Base-by-base conservation (phyloP, 2,888 invertebrate genomes). In the Endotricha flammealis region DNA sequence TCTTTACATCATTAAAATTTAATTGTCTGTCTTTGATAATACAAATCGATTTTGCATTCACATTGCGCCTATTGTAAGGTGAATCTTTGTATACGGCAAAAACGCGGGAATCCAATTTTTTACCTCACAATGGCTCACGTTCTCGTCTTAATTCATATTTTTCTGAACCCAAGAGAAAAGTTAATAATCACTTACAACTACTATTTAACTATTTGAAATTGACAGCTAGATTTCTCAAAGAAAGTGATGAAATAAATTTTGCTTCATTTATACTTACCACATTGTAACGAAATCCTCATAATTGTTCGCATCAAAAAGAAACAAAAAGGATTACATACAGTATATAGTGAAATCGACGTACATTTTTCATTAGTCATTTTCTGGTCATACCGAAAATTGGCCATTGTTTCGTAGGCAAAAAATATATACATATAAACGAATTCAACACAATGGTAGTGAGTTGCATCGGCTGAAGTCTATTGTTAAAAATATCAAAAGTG, bases 151-250 rank as follows among this genome's bases (percentile, higher is more conserved):
- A 63, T 50, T 50, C 36, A 48, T 55, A 67, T 68, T 68, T n/a
- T 68, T 72, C 67, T 64, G 62, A 61, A 52, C 51, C 57, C 50
- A 57, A 57, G 60, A 72, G 62, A 74, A 81, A 80, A 78, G 77
- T 75, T 71, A 67, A 69, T 67, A 59, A 63, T 53, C 36, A 32
- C 29, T 35, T 35, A 35, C 14, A n/a, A 34, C 12, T 28, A 20
- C 2, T 2, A 20, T 20, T 13, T 12, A 34, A 64, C 41, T 55
- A 57, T 64, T 65, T 52, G 61, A 65, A 58, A 60, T 57, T 57
- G 57, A 66, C 49, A 45, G 36, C 39, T 56, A 44, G 44, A 50
- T 52, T 48, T 49, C 53, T 44, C 34, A 36, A 54, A 50, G 67
- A 74, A 71, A 73, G 67, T 62, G 47, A 43, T 44, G 29, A 36